A percentile compares a stretch with the other conserved stretches of the same genome.
These are phyloP conservation scores for Brachymystax lenok DNA, from an alignment of 2,797 vertebrate genomes.

Conservation along the genomic window DNA sequence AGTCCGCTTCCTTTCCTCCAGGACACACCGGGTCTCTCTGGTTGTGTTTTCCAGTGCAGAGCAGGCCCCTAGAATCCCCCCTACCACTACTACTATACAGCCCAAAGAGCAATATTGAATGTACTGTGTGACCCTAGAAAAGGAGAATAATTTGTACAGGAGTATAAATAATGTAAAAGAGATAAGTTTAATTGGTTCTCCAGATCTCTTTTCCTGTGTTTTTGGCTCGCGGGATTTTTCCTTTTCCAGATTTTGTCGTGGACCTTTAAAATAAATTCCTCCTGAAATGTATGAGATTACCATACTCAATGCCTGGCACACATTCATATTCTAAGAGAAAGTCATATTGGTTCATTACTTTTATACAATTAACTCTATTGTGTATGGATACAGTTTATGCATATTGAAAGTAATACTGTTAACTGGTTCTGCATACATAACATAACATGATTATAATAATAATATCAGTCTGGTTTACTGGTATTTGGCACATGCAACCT, in stretches of 20 bases:
- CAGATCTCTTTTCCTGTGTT: constrained; percentile 44
- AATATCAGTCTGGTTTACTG: not conserved
- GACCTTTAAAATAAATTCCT: constrained; percentile 66
- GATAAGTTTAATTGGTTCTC: constrained; percentile 59
- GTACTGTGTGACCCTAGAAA: not conserved
- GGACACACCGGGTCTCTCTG: constrained; percentile 42
- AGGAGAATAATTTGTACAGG: not conserved
- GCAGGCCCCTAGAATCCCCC: constrained; percentile 60
- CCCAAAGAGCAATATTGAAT: constrained; percentile 1
- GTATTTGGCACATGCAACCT: not conserved
- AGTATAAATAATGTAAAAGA: constrained; percentile 59
- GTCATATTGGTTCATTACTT: constrained; percentile 54
- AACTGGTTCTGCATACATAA: too few relatives aligned
- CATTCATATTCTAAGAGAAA: too few relatives aligned
- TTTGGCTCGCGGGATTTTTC: constrained; percentile 51
- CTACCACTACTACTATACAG: constrained; percentile 43
- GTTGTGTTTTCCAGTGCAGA: constrained; percentile 56
- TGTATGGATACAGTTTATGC: not conserved
- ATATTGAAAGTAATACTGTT: not conserved
- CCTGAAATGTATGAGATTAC: constrained; percentile 61
- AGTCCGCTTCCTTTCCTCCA: constrained; percentile 23
- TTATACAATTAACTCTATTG: constrained; percentile 3
- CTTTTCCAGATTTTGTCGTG: constrained; percentile 49
- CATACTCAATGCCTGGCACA: constrained; percentile 30
- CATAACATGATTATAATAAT: not conserved